Base-by-base conservation (phyloP, 2,113 vertebrate genomes). In the Poeciliopsis retropinna region DNA sequence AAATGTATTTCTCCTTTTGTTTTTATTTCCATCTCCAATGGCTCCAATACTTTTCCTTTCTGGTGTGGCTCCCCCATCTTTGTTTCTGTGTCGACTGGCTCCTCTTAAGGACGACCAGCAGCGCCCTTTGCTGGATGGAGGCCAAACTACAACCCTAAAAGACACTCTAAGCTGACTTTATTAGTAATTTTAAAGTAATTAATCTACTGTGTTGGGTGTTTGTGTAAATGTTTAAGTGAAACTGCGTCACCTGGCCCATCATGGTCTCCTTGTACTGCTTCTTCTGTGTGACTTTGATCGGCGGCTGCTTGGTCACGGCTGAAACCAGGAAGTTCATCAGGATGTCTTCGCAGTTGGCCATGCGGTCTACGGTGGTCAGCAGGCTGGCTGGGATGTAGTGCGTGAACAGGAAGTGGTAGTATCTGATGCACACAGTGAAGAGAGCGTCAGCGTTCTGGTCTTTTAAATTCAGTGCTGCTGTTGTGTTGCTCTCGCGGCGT, bases 181-280 rank as follows among this genome's bases (percentile, higher is more conserved):
- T 11, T 12, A 37, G 10, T 37, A 12, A 37, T 37, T 12, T 37
- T 37, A 37, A 37, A 37, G 34, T 37, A 37, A 11, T 37, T 11
- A 11, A 37, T 37, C 10, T 3, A 3, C 2, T 37, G 34, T 11
- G 34, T 12, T 12, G 34, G 2, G 34, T 37, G 2, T 2, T 37
- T 37, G 34, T 19, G 15, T 37, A 44, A 44, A 27, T 67, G 54
- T 28, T 60, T 28, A 47, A 37, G 27, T 70, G 63, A 69, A 69
- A 64, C 60, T 34, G 2, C 60, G 25, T 13, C 39, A 89, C 95
- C 92, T 95, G 94, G 39, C 76, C 84, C 95, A 95, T 95, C 95
- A 95, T 94, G 66, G 94, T 95, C 67, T 95, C 95, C 85, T 95
- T 95, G 89, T 95, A 95, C 91, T 95, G 95, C 80, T 95, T 95